These are phyloP conservation scores for Pelmatolapia mariae DNA, from an alignment of 2,113 vertebrate genomes.

Conservation along the genomic window DNA sequence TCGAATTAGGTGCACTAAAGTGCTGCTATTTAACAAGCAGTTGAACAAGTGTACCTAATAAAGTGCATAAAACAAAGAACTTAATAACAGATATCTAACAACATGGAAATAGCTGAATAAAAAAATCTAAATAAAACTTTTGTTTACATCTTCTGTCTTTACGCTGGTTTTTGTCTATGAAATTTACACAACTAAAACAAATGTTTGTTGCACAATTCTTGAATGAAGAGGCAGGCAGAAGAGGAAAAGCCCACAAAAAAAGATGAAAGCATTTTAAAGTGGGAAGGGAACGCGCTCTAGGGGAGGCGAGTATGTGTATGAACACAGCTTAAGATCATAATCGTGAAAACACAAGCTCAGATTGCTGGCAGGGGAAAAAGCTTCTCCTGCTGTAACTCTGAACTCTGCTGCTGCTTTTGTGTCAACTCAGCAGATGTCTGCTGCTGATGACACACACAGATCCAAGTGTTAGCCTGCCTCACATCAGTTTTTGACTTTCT, in stretches of 20 bases:
- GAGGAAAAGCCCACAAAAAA: background rate
- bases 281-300: constrained; percentile 15
- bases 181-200: background rate
- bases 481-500: background rate
- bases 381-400: constrained; percentile 13
- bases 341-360: constrained; percentile 40
- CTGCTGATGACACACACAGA: constrained; percentile 30
- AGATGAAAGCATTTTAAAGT: constrained; percentile 35
- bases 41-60: background rate
- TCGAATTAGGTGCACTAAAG: background rate
- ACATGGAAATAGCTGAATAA: rapidly evolving
- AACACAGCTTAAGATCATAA: constrained; percentile 53
- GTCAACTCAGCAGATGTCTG: constrained; percentile 51
- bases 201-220: background rate
- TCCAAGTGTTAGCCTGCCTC: background rate
- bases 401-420: constrained; percentile 26
- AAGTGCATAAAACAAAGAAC: background rate
- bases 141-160: background rate
- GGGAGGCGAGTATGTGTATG: constrained; percentile 46
- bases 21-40: background rate
- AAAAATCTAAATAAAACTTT: background rate
- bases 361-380: background rate
- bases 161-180: background rate
- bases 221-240: background rate
- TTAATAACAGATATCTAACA: background rate